These are phyloP conservation scores for Ictidomys tridecemlineatus DNA, from an alignment of 2,113 vertebrate genomes.

Conservation along the genomic window DNA sequence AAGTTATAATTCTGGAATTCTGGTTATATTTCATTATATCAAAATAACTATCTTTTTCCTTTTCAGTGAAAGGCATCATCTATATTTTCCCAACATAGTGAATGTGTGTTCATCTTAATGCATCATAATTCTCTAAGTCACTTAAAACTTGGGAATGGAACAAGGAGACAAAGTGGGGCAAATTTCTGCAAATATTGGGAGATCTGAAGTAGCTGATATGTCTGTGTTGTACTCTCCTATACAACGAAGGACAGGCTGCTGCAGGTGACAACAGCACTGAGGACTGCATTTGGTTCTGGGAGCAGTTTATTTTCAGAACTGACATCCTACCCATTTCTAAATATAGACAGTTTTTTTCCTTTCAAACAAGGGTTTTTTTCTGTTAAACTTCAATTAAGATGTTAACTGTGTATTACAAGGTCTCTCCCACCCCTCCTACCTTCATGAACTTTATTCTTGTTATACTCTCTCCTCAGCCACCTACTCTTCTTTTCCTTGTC, in stretches of 20 bases:
- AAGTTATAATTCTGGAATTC: conserved; percentile 38
- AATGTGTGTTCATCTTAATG: conserved; percentile 15
- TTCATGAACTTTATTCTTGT: conserved; percentile 67
- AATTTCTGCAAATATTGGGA: conserved; percentile 83
- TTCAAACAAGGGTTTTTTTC: conserved; percentile 80
- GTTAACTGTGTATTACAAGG: conserved; percentile 59
- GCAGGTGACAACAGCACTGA: conserved; percentile 85
- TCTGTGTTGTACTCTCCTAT: conserved; percentile 75
- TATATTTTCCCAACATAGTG: conserved; percentile 53
- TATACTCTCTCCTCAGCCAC: neutral
- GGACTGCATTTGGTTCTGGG: conserved; percentile 86
- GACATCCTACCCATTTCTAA: conserved; percentile 88
- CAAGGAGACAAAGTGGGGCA: conserved; percentile 59
- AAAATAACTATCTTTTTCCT: conserved; percentile 18
- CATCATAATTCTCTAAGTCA: neutral
- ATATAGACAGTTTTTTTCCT: conserved; percentile 86
- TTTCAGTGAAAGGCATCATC: neutral
- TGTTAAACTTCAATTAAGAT: conserved; percentile 83
- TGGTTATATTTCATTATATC: conserved; percentile 10
- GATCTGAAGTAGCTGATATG: conserved; percentile 74
- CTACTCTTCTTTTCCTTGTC: conserved; percentile 44
- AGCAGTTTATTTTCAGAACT: conserved; percentile 89
- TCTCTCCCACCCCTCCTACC: neutral
- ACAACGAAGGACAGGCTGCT: conserved; percentile 68
- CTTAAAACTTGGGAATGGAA: conserved; percentile 72